These are phyloP conservation scores for Augochlora pura DNA, from an alignment of 1,140 invertebrate species.

Conservation along the genomic window DNA sequence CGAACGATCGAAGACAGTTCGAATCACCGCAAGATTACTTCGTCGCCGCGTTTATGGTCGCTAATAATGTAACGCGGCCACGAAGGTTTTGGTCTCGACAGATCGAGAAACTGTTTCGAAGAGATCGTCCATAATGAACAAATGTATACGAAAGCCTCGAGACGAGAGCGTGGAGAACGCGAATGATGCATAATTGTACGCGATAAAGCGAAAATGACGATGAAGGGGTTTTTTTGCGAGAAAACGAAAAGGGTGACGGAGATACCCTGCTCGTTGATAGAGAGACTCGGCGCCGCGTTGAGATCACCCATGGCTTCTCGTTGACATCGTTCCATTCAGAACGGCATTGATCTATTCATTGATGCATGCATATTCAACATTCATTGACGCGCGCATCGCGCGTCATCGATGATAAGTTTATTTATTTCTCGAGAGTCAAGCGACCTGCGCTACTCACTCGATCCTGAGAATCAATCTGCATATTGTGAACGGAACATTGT, in stretches of 20 bases:
- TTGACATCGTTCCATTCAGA: not conserved
- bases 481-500: no score
- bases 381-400: not conserved
- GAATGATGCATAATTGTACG: slow-evolving; percentile 53
- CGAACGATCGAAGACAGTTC: not conserved
- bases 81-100: slow-evolving; percentile 6
- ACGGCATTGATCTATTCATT: not conserved
- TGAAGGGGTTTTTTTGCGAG: slow-evolving; percentile 53
- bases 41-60: not conserved
- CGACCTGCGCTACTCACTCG: not conserved
- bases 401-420: not conserved
- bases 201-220: not conserved
- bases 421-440: not conserved
- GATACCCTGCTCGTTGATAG: slow-evolving; percentile 1
- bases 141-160: slow-evolving; percentile 47
- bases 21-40: not conserved
- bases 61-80: not conserved
- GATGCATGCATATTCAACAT: not conserved
- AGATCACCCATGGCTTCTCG: not conserved
- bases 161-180: slow-evolving; percentile 13
- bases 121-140: slow-evolving; percentile 1
- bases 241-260: not conserved
- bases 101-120: not conserved
- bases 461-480: not conserved
- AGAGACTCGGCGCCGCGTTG: not conserved